phyloP scores from a whole-genome alignment of 2,113 vertebrate genomes.

The Burhinus bistriatus region DNA sequence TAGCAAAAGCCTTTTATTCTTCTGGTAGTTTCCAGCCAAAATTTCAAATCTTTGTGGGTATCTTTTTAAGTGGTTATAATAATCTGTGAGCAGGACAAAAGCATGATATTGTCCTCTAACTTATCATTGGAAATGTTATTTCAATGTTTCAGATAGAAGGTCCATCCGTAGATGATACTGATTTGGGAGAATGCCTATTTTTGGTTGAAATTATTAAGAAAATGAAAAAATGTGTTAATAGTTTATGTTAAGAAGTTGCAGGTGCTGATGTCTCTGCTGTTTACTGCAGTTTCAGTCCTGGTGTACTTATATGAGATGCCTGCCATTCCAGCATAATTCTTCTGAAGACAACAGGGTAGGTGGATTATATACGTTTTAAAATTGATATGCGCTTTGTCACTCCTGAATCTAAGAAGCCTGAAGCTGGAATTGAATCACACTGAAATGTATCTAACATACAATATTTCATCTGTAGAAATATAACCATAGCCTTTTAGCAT shows the following conservation, averaged over 20 bases:
- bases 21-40: neutral
- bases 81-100: neutral
- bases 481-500: neutral
- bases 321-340: neutral
- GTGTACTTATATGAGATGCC: neutral
- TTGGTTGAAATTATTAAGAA: neutral
- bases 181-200: neutral
- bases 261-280: neutral
- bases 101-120: neutral
- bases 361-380: neutral
- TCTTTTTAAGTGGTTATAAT: neutral
- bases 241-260: neutral
- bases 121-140: neutral
- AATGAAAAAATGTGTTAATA: neutral
- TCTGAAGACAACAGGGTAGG: neutral
- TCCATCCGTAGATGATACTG: neutral
- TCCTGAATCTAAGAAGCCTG: neutral
- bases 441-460: neutral
- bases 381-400: neutral
- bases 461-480: neutral
- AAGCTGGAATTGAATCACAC: neutral
- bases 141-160: neutral
- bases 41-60: neutral
- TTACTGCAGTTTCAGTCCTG: neutral
- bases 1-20: neutral